Evolutionary conservation across 2,888 invertebrate species (phyloP).

Genomic region (Syrista parreyssii): DNA sequence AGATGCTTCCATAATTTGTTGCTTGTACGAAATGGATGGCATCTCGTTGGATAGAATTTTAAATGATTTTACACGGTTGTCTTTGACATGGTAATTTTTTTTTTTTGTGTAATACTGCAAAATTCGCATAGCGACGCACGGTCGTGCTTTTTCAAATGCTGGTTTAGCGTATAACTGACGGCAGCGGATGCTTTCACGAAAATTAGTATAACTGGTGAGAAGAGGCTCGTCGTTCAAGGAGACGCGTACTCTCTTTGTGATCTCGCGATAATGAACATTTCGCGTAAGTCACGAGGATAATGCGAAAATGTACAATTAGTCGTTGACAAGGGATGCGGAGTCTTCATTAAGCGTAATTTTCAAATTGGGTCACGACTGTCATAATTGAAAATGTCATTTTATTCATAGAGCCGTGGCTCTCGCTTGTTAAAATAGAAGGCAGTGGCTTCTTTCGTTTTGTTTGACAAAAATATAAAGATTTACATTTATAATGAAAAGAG

Average conservation of each 20-base stretch:
- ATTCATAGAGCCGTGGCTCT: background rate
- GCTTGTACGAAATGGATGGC: background rate
- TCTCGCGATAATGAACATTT: background rate
- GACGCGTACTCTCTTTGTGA: background rate
- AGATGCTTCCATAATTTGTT: background rate
- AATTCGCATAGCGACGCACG: background rate
- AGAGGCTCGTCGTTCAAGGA: background rate
- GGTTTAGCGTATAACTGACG: background rate
- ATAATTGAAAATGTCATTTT: slow-evolving; percentile 10
- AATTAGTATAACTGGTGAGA: background rate
- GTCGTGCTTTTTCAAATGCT: background rate
- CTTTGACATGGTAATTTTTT: background rate
- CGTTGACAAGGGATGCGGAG: background rate
- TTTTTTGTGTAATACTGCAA: background rate
- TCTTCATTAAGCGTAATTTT: slow-evolving; percentile 9
- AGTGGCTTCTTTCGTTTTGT: background rate
- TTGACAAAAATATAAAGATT: background rate
- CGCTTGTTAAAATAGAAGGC: background rate
- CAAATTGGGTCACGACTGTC: slow-evolving; percentile 7
- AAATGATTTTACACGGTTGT: background rate
- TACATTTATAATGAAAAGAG: background rate
- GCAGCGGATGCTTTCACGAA: background rate
- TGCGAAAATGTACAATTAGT: background rate
- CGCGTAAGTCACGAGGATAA: background rate
- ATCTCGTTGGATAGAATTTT: background rate